Conservation (phyloP, 2,113 vertebrate species). For the Anolis sagrei region DNA sequence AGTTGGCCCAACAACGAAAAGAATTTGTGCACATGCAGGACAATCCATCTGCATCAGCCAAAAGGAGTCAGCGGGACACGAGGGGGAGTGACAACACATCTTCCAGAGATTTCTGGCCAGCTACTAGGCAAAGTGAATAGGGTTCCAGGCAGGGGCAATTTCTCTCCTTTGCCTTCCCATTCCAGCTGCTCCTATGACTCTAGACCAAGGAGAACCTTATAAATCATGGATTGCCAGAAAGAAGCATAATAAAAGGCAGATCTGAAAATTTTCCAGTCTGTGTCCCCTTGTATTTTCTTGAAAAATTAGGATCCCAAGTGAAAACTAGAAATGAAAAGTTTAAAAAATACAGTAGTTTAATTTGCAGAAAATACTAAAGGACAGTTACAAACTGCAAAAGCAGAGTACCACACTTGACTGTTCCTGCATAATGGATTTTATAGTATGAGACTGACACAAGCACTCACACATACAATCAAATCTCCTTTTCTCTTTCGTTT, state of each 20-base stretch:
- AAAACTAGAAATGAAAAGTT: too few species aligned
- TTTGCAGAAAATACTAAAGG: too few species aligned
- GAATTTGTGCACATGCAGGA: not conserved
- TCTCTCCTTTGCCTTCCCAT: constrained; percentile 10
- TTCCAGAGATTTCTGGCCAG: constrained; percentile 28
- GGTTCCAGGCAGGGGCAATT: not conserved
- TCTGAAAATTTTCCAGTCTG: not conserved
- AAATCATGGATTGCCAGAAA: constrained; percentile 10
- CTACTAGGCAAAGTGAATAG: not conserved
- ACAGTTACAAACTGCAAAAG: too few species aligned
- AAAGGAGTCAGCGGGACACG: not conserved
- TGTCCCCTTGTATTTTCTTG: not conserved
- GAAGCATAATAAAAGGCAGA: constrained; percentile 29
- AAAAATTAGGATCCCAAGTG: not conserved
- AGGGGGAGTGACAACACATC: not conserved
- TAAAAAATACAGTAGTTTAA: too few species aligned
- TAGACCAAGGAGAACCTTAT: constrained; percentile 21
- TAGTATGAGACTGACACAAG: too few species aligned
- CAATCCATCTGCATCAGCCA: not conserved
- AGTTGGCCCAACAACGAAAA: not conserved
- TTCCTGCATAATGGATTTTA: too few species aligned
- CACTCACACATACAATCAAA: too few species aligned
- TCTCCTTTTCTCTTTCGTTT: too few species aligned
- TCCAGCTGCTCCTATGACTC: constrained; percentile 25
- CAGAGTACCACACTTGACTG: too few species aligned